A percentile compares a stretch with the other conserved stretches of the same genome.
phyloP scores from a whole-genome alignment of 2,888 invertebrate species.

The Andrena flavipes region DNA sequence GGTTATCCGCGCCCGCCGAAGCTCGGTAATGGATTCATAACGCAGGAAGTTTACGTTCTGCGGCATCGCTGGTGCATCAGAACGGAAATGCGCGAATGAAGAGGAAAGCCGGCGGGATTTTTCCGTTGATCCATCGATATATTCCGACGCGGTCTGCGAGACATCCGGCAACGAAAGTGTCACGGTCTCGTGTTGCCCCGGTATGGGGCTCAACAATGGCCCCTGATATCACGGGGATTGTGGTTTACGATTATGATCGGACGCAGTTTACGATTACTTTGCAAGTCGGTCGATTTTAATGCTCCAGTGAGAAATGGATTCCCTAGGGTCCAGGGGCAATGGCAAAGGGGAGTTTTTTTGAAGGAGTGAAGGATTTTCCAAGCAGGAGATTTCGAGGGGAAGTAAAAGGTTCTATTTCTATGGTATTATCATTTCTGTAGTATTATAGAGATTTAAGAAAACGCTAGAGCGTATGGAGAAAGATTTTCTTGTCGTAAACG shows the following conservation, averaged over 20 bases:
- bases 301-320: neutral
- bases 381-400: neutral
- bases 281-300: neutral
- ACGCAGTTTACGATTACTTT: neutral
- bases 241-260: neutral
- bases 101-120: conserved; percentile 5
- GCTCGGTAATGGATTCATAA: conserved; percentile 20
- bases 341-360: neutral
- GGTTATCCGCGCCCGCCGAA: conserved; percentile 5
- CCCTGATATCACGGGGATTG: neutral
- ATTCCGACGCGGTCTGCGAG: neutral
- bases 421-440: too few relatives aligned
- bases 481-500: neutral
- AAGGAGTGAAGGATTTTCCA: neutral
- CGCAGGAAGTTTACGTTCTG: conserved; percentile 22
- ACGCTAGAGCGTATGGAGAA: neutral
- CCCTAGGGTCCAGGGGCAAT: neutral
- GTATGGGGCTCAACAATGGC: neutral
- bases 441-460: neutral
- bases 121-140: conserved; percentile 18
- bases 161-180: neutral
- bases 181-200: neutral
- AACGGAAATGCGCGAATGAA: conserved; percentile 8
- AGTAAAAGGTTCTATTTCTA: too few relatives aligned
- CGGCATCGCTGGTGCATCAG: too few relatives aligned